Evolutionary conservation across 2,113 vertebrate species (phyloP), one percentile per base, ranked within the genome.

Genomic region (Spizaetus ornatus): DNA sequence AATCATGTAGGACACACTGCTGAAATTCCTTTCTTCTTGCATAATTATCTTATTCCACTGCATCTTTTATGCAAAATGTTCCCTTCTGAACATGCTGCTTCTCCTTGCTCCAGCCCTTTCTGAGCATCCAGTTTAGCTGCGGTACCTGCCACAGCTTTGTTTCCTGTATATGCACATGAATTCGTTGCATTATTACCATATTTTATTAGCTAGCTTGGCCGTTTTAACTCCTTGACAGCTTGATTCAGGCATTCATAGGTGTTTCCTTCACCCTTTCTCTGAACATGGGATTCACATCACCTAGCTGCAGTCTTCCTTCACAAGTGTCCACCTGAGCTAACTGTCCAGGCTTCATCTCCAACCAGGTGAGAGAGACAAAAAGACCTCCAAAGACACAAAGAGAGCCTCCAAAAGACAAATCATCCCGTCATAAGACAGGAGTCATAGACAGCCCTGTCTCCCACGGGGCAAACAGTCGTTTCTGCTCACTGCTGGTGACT

Each of bases 121-220:
- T 42, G 74, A 82, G 38, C 47, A 55, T 8, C 67, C 45, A 53
- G 65, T 63, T 78, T 50, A 16, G 63, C 67, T 74, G 42, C 86
- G 67, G 40, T 61, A 63, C 38, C 47, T 79, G 58, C 34, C 10
- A 1, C 3, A 4, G 29, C 40, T 70, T 67, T 59, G 34, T 26
- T 86, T 63, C 70, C 58, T 47, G 12, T 7, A 16, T n/a, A 18
- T 18, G 8, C 18, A 8, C 13, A 7, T 11, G 8, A 36, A 73
- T 53, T 76, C 6, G 7, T 61, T 31, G 58, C 3, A 0, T 73
- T 72, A 38, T 31, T 86, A 32, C 56, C 0, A 0, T 45, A 10
- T 40, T 72, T 72, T 73, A 12, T 61, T 48, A 59, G n/a, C 36
- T 53, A 29, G 40, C n/a, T 56, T 18, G 20, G 34, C 67, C 10